These are phyloP conservation scores for Malurus elegans DNA, from an alignment of 2,113 vertebrate genomes.

Conservation along the genomic window DNA sequence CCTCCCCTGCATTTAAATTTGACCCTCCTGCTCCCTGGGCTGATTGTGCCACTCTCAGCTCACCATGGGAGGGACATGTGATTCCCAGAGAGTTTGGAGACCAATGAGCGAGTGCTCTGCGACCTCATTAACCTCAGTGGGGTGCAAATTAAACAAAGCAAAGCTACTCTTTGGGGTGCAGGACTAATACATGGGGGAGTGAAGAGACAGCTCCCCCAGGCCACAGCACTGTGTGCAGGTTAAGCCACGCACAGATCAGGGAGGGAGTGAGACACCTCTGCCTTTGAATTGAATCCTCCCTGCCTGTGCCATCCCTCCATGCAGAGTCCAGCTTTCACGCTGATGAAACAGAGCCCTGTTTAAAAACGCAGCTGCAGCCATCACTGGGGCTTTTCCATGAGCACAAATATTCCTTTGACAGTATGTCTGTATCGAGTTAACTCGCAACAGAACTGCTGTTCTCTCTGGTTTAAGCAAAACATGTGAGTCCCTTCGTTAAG, in stretches of 20 bases:
- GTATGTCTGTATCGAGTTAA: neutral
- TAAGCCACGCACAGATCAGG: neutral
- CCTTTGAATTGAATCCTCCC: neutral
- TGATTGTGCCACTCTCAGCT: rapidly evolving
- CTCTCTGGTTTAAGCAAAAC: neutral
- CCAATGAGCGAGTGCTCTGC: rapidly evolving
- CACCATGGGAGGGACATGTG: rapidly evolving
- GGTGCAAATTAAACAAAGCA: neutral
- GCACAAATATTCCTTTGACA: constrained; percentile 55
- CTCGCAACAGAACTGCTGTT: constrained; percentile 9
- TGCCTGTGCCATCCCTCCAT: neutral
- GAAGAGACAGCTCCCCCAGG: neutral
- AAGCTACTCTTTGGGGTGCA: neutral
- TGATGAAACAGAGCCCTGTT: constrained; percentile 14
- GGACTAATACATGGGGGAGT: rapidly evolving
- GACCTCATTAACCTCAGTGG: rapidly evolving
- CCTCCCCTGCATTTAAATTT: rapidly evolving
- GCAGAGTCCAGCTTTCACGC: neutral
- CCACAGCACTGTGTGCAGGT: neutral
- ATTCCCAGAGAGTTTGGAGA: neutral
- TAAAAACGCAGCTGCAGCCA: constrained; percentile 21
- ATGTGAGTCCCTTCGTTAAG: neutral
- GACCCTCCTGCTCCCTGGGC: neutral
- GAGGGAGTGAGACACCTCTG: neutral
- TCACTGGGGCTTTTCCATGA: neutral